Base-by-base conservation (phyloP, 2,113 vertebrate species). In the Psittacula cyanocephala region DNA sequence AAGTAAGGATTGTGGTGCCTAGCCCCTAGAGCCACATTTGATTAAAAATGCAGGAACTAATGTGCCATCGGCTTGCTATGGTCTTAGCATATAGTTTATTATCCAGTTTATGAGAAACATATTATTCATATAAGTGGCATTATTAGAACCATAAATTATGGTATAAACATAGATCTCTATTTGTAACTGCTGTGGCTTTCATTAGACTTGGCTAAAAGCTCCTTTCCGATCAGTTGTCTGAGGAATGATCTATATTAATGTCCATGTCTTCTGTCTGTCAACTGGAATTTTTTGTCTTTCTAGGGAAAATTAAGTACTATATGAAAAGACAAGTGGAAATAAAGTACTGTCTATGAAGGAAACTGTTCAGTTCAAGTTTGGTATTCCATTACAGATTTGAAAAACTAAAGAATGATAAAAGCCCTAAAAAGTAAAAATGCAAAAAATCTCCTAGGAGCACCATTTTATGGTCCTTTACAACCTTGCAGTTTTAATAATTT, bases 121-220 rank as follows among this genome's bases (percentile, higher is more conserved):
- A 62, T 37, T 95, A 92, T 91, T 96, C 95, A 94, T 96, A 89
- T 91, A 95, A 96, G 81, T 88, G 75, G 41, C 55, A 86, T 90
- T 95, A 96, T 92, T 96, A 92, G 78, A 97, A 92, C 92, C 83
- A 94, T 85, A 97, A 96, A 93, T 89, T 94, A 86, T 69, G 4
- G 6, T 60, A 72, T 81, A 67, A 95, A 88, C 68, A 68, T 62
- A 89, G 49, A 76, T 92, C 15, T 88, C 52, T 82, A 47, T 86
- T 96, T 93, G 53, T 37, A 62, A 71, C 28, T 89, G 64, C 70
- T 67, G n/a, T 76, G 80, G 71, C 55, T 96, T 96, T 97, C 88
- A 89, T 85, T 88, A 68, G 75, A 57, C 72, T 10, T 77, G 60
- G 31, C 41, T 94, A n/a, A 90, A 91, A 96, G 79, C 31, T n/a